Evolutionary conservation across 1,140 invertebrate genomes (phyloP), one percentile per base, ranked within the genome.

Genomic region (Lanistes nyassanus): DNA sequence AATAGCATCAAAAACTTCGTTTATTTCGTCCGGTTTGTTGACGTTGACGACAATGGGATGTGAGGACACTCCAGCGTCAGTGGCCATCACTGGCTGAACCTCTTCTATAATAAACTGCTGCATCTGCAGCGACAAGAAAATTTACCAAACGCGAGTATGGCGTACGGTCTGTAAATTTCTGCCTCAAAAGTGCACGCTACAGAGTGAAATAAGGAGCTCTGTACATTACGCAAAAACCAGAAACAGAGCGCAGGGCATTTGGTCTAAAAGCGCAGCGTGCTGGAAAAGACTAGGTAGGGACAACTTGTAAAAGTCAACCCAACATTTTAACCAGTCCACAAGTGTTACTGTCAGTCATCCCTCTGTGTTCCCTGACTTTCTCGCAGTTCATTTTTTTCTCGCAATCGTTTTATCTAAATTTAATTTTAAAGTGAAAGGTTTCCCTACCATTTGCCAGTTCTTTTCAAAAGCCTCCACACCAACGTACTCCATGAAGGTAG

Each of bases 1-100:
- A 79, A 98, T 98, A 72, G 92, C 91, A 87, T 99, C 97, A 86
- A 98, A 99, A 69, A 98, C 96, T 88, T 98, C 95, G 79, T 93
- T 94, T 5, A 98, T 97, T 88, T 98, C 96, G 82, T 95, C 94
- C 0, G 96, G 96, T 89, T 97, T 93, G 3, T 92, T 91, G 3
- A 98, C 97, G 78, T 93, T 91, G 1, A 97, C 92, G 0, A 95
- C 96, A 79, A 98, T 96, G 29, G 96, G 96, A 90, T 98, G 97
- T 26, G 92, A 92, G 3, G 98, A 96, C 79, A 94, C 91, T 1
- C 96, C 92, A 0, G 95, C 96, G 74, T 88, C 87, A 53, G 79
- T 83, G 19, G 75, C 74, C 85, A 88, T 86, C 19, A 87, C 84
- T 11, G 83, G 81, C 70, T 87, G 84, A 6, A 81, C 58, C 53